These are phyloP conservation scores for Malthinus seriepunctatus DNA, from an alignment of 2,888 invertebrate genomes.

Conservation along the genomic window DNA sequence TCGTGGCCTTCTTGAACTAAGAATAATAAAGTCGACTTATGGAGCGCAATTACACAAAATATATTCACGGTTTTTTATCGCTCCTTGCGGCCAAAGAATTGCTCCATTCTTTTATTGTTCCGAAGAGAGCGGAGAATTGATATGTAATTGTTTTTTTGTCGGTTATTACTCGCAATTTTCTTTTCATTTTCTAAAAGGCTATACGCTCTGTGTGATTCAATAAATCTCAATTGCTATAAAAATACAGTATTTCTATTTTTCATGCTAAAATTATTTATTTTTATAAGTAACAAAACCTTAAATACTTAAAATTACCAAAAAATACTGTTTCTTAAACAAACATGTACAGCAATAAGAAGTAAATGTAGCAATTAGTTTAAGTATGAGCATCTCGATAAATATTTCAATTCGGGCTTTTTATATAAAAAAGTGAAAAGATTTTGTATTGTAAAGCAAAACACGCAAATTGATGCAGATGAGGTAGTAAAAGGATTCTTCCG, in stretches of 20 bases:
- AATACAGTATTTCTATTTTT: no score
- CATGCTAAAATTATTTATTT: no score
- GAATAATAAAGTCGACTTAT: slow-evolving; percentile 57
- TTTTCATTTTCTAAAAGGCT: slow-evolving; percentile 38
- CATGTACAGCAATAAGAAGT: no score
- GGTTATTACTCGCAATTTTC: slow-evolving; percentile 40
- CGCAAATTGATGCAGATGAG: slow-evolving; percentile 42
- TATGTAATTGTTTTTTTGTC: slow-evolving; percentile 54
- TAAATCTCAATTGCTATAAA: slow-evolving; percentile 22
- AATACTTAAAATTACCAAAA: no score
- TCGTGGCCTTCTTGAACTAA: slow-evolving; percentile 48
- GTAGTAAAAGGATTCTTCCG: slow-evolving; percentile 42
- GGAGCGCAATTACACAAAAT: slow-evolving; percentile 57
- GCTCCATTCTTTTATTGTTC: slow-evolving; percentile 56
- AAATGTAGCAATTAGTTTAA: background rate
- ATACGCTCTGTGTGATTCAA: slow-evolving; percentile 22
- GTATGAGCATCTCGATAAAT: no score
- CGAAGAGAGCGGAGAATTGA: slow-evolving; percentile 52
- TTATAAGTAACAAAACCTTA: no score
- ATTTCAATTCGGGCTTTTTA: background rate
- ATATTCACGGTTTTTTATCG: slow-evolving; percentile 58
- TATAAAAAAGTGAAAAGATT: background rate
- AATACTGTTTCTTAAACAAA: no score
- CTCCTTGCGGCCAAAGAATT: slow-evolving; percentile 56
- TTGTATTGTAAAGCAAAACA: slow-evolving; percentile 19